Conservation (phyloP, 2,888 invertebrate genomes). For the Dorcus parallelipipedus region DNA sequence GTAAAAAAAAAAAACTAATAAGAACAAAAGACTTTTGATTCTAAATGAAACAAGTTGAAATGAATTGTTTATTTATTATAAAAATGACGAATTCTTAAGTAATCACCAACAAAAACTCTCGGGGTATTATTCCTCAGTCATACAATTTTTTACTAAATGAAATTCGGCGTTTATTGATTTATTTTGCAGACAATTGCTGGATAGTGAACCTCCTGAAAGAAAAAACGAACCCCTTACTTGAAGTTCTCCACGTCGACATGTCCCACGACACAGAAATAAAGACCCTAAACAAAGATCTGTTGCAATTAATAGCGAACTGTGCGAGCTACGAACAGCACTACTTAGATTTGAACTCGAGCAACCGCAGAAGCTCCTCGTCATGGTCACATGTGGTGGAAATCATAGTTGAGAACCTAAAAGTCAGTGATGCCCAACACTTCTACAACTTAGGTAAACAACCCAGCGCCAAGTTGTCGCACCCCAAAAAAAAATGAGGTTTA, state of each 20-base stretch:
- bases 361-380: constrained; percentile 24
- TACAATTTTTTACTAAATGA: too few relatives aligned
- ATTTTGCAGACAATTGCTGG: too few relatives aligned
- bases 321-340: constrained; percentile 40
- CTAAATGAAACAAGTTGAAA: too few relatives aligned
- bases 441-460: constrained; percentile 53
- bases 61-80: too few relatives aligned
- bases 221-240: constrained; percentile 33
- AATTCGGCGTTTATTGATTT: too few relatives aligned
- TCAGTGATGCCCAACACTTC: constrained; percentile 54
- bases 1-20: too few relatives aligned
- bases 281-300: constrained; percentile 39
- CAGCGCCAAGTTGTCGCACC: too few relatives aligned
- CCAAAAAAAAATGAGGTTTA: constrained; percentile 3
- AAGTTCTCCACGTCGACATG: constrained; percentile 34
- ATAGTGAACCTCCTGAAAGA: constrained; percentile 35
- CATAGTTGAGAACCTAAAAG: constrained; percentile 51
- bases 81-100: too few relatives aligned
- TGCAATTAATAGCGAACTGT: constrained; percentile 43
- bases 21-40: too few relatives aligned
- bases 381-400: constrained; percentile 51
- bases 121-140: too few relatives aligned
- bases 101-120: too few relatives aligned
- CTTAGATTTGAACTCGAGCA: constrained; percentile 22
- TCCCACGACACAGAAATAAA: constrained; percentile 33